Base-by-base conservation (phyloP, 2,797 vertebrate species). In the Tragelaphus eurycerus region DNA sequence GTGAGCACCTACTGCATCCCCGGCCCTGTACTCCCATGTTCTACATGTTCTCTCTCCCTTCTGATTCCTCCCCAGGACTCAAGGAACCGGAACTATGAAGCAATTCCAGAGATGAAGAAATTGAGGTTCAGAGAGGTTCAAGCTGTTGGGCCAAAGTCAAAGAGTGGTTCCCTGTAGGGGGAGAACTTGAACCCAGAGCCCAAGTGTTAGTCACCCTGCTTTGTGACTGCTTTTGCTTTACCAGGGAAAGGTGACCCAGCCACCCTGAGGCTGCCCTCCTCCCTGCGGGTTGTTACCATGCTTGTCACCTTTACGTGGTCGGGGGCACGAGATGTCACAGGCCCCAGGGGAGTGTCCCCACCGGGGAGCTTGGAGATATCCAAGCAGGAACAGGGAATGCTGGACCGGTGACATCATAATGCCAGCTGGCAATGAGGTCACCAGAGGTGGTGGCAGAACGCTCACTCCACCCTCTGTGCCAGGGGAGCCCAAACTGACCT, bases 401-500 rank as follows among this genome's bases (percentile, higher is more conserved):
- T 87, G 48, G 84, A 60, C 79, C 81, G 48, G 62, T 94, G 96
- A 98, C 34, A 25, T 97, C 98, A 98, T 86, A 98, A 97, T 98
- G 85, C 43, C 84, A 96, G 90, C 86, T 92, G 94, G 89, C 87
- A 83, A 54, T 96, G 94, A 98, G 86, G 95, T 98, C 97, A 96
- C n/a, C 12, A 8, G 85, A 96, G 85, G 95, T 85, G 52, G 88
- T 67, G 55, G 85, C 27, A 82, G 67, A 79, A 34, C n/a, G 55
- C 46, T 96, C 87, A 93, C 60, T 71, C 83, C 5, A 95, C 52
- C 90, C 60, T 86, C 31, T 16, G 54, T 52, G 52, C 67, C 48
- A 79, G 55, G 85, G 62, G 46, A 89, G 27, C 43, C 38, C 62
- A 31, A 29, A 55, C 54, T 85, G 64, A 8, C 21, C 38, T 46